These are phyloP conservation scores for Athalia cordata DNA, from an alignment of 2,888 invertebrate species.

Conservation along the genomic window DNA sequence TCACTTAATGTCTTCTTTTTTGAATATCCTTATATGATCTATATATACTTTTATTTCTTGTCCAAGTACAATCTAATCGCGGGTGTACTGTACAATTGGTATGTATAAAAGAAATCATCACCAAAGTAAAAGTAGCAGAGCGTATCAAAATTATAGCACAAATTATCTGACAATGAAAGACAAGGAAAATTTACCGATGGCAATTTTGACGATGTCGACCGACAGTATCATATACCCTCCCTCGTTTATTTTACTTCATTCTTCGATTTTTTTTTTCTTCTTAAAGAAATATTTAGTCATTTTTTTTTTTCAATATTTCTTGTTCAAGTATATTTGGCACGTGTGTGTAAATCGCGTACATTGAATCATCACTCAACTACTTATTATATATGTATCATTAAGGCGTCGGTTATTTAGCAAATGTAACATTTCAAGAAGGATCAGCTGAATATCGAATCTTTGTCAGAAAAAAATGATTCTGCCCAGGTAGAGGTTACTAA, in stretches of 20 bases:
- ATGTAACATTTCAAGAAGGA: no score
- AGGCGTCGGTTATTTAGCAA: no score
- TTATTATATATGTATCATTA: no score
- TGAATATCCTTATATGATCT: background rate
- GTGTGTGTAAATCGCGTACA: conserved; percentile 22
- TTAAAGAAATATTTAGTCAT: background rate
- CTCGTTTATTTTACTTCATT: no score
- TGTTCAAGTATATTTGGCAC: conserved; percentile 38
- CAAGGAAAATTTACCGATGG: no score
- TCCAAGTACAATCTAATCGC: conserved; percentile 7
- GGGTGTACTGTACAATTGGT: conserved; percentile 17
- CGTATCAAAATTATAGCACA: background rate
- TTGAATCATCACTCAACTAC: background rate
- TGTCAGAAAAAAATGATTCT: no score
- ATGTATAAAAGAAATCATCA: background rate
- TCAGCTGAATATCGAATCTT: no score
- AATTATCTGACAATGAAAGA: no score
- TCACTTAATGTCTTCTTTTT: conserved; percentile 36
- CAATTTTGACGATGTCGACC: no score
- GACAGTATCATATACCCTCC: no score
- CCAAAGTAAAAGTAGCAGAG: conserved; percentile 9
- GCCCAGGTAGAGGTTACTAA: no score
- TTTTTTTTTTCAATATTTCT: conserved; percentile 1
- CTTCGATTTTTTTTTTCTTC: background rate
- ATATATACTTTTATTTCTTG: background rate